Evolutionary conservation across 2,888 invertebrate genomes (phyloP).

Genomic region (Belgica antarctica): DNA sequence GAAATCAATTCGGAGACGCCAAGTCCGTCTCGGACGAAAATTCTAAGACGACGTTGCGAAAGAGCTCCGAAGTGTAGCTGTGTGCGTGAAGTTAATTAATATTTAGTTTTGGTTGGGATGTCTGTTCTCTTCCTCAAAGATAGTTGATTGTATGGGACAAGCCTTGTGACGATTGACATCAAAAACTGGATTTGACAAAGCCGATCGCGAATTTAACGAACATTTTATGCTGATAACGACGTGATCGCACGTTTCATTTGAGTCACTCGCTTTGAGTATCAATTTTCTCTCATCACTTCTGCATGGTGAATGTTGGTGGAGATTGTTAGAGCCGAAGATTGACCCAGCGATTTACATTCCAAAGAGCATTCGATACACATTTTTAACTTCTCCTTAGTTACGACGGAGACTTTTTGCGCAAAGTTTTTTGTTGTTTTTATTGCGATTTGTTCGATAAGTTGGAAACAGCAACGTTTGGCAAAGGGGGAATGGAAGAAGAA

Average conservation of each 20-base stretch:
- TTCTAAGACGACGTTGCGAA: conserved; percentile 26
- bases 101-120: conserved; percentile 26
- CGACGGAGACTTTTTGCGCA: not conserved
- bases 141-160: conserved; percentile 15
- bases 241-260: no score
- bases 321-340: no score
- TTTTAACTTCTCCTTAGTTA: not conserved
- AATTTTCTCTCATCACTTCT: no score
- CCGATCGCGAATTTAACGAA: conserved; percentile 18
- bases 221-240: conserved; percentile 25
- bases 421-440: not conserved
- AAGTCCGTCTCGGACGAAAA: no score
- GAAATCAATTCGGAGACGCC: conserved; percentile 8
- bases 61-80: not conserved
- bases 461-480: conserved; percentile 2
- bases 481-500: conserved; percentile 6
- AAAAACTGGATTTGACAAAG: conserved; percentile 19
- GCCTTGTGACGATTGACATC: not conserved
- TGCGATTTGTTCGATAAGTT: conserved; percentile 10
- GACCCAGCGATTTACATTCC: conserved; percentile 26
- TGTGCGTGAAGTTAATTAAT: conserved; percentile 29
- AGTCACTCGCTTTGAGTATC: no score
- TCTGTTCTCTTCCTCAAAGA: conserved; percentile 1
- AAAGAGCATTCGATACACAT: not conserved
- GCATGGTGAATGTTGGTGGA: no score